Conservation (phyloP, 2,797 vertebrate species). For the Simalia tracyae region DNA sequence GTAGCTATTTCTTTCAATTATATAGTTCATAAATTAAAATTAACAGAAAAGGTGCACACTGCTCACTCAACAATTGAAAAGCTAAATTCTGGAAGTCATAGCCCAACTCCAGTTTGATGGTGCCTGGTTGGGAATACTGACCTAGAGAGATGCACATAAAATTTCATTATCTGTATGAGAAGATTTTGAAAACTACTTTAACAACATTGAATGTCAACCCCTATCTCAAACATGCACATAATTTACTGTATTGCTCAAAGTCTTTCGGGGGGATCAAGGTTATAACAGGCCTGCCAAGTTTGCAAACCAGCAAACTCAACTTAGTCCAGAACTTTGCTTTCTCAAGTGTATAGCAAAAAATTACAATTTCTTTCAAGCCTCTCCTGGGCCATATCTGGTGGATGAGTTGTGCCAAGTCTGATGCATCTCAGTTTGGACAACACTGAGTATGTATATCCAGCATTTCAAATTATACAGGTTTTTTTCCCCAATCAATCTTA, state of each 20-base stretch:
- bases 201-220: not conserved
- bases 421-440: not conserved
- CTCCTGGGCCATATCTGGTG: not conserved
- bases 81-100: not conserved
- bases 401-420: not conserved
- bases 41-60: not conserved
- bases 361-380: not conserved
- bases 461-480: not conserved
- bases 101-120: not conserved
- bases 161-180: not conserved
- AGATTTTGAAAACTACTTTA: not conserved
- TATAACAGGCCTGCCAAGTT: not conserved
- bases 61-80: not conserved
- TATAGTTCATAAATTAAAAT: not conserved
- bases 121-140: not conserved
- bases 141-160: not conserved
- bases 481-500: not conserved
- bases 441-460: not conserved
- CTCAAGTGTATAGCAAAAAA: not conserved
- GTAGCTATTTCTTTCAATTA: not conserved
- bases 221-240: not conserved
- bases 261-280: not conserved
- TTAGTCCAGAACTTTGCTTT: not conserved
- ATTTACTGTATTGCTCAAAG: not conserved
- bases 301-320: not conserved